phyloP scores from a whole-genome alignment of 2,888 invertebrate genomes.

The Andrena trimmerana region DNA sequence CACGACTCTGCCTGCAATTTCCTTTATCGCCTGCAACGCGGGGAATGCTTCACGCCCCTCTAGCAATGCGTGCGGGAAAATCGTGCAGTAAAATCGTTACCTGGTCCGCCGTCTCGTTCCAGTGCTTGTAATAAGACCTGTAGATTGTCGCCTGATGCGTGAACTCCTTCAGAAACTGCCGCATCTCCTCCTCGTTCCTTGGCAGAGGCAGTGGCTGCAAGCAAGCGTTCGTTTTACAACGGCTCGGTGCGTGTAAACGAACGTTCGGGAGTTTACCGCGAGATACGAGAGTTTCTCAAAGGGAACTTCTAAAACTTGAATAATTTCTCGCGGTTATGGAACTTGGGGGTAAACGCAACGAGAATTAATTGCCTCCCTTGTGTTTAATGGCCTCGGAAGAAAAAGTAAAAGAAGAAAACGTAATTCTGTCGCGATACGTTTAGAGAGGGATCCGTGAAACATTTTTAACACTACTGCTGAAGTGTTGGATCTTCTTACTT shows the following conservation, averaged over 20 bases:
- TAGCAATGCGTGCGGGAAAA: not conserved
- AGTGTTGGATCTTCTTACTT: slow-evolving; percentile 59
- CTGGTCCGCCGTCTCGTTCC: slow-evolving; percentile 70
- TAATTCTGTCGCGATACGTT: too few species aligned
- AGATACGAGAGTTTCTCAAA: not conserved
- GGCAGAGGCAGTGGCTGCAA: slow-evolving; percentile 70
- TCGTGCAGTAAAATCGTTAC: slow-evolving; percentile 56
- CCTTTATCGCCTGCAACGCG: slow-evolving; percentile 62
- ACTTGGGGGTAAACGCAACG: not conserved
- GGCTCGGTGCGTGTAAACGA: slow-evolving; percentile 5
- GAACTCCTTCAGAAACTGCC: slow-evolving; percentile 64
- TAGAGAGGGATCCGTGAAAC: too few species aligned
- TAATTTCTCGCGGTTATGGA: not conserved
- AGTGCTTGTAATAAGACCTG: slow-evolving; percentile 75
- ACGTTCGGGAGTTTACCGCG: slow-evolving; percentile 18
- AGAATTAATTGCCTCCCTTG: not conserved
- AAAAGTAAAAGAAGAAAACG: too few species aligned
- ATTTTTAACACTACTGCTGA: too few species aligned
- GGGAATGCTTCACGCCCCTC: not conserved
- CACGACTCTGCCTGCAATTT: slow-evolving; percentile 65
- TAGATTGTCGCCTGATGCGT: slow-evolving; percentile 72
- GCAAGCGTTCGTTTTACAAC: slow-evolving; percentile 4
- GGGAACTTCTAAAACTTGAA: not conserved
- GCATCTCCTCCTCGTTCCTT: slow-evolving; percentile 65
- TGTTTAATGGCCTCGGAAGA: not conserved